These are phyloP conservation scores for Pseudomyrmex flavicornis DNA, from an alignment of 1,140 invertebrate genomes.

Conservation along the genomic window DNA sequence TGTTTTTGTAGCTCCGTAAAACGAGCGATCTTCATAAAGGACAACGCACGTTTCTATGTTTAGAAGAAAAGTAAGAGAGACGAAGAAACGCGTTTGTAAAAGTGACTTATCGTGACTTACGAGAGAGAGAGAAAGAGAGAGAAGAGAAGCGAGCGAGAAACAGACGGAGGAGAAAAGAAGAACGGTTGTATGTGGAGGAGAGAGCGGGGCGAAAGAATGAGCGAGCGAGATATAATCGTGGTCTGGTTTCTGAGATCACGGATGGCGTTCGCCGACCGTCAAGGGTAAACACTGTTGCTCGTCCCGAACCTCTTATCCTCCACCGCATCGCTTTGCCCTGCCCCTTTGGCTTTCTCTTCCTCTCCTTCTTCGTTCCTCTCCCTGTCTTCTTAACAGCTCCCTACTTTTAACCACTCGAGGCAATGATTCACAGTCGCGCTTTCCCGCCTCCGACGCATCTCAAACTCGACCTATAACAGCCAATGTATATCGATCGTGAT, in stretches of 20 bases:
- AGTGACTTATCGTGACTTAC: constrained; percentile 35
- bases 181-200: background rate
- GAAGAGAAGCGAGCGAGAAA: background rate
- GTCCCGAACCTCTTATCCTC: constrained; percentile 63
- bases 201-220: background rate
- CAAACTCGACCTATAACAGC: background rate
- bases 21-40: constrained; percentile 11
- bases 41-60: background rate
- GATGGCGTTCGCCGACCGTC: constrained; percentile 69
- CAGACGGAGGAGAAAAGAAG: background rate
- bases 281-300: constrained; percentile 78
- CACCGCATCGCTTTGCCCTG: constrained; percentile 14
- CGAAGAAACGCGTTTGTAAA: constrained; percentile 6
- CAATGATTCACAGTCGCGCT: constrained; percentile 61
- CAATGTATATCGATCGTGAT: constrained; percentile 19
- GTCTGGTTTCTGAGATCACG: constrained; percentile 76
- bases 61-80: constrained; percentile 23
- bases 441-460: constrained; percentile 13
- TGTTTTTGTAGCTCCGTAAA: background rate
- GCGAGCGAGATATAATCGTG: constrained; percentile 58
- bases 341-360: constrained; percentile 20
- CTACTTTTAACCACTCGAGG: constrained; percentile 64
- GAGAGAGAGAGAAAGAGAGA: constrained; percentile 1
- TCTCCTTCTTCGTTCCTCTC: constrained; percentile 27
- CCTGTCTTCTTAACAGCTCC: constrained; percentile 12